Evolutionary conservation across 2,888 invertebrate genomes (phyloP), one percentile per base, ranked within the genome.

Genomic region (Uropetala carovei): DNA sequence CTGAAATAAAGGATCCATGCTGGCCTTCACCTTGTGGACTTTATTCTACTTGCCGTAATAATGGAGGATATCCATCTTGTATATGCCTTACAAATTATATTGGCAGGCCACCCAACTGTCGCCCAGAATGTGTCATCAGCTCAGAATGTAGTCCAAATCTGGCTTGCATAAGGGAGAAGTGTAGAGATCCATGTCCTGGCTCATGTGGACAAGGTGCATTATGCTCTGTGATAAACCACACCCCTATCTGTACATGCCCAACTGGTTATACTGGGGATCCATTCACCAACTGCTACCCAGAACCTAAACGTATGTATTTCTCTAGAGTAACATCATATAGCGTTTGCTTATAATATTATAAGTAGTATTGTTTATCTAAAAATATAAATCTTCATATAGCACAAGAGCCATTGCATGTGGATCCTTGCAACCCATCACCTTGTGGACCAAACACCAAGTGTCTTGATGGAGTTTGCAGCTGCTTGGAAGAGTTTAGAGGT

Each of bases 151-250:
- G 96, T 11, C 96, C 96, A 93, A 96, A 97, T 94, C 95, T 96
- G 93, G 97, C 98, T 13, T 98, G 98, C 94, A 96, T 97, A n/a
- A 96, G 96, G 94, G 96, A 97, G 94, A 97, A 96, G 94, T 97
- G 97, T 94, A 95, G 96, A 75, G 97, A 98, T 94, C 98, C 98
- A n/a, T 98, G 98, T 94, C 97, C 97, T 13, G 98, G 98, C 16
- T 97, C 97, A 10, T 98, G 97, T 94, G 97, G 97, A 93, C 94
- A 95, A 93, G 96, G 96, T 93, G 96, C 97, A 92, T 94, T 96
- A 93, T 96, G 97, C 94, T 95, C 95, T 85, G 97, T 98, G 10
- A 96, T 97, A 93, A 97, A 97, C 94, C 97, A 98, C 94, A 97
- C 96, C 92, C 97, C 98, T 0, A 96, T 96, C 92, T 98, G 98